Evolutionary conservation across 2,113 vertebrate species (phyloP).

Genomic region (Alexandromys fortis): DNA sequence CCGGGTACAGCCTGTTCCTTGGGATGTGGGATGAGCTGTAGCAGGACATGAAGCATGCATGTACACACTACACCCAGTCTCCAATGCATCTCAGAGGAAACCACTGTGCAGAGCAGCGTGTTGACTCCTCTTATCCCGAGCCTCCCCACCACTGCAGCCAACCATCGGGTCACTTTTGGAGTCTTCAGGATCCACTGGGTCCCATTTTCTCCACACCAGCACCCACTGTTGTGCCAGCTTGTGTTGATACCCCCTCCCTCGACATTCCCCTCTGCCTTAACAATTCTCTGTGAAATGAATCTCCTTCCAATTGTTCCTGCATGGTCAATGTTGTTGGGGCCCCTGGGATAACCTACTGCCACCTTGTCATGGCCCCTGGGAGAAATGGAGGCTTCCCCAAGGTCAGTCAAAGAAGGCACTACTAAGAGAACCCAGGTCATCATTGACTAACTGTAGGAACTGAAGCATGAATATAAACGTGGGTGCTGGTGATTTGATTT

Average conservation of each 20-base stretch:
- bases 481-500: not conserved
- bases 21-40: accelerated
- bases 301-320: not conserved
- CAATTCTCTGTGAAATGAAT: not conserved
- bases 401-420: not conserved
- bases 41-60: too few relatives aligned
- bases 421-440: not conserved
- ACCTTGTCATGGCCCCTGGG: not conserved
- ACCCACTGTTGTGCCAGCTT: too few relatives aligned
- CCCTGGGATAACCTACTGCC: not conserved
- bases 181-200: not conserved
- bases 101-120: not conserved
- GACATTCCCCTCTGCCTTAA: not conserved
- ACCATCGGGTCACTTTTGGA: not conserved
- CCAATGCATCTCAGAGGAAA: not conserved
- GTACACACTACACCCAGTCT: not conserved
- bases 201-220: not conserved
- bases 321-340: not conserved
- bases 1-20: accelerated
- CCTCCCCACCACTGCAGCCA: not conserved
- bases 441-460: not conserved
- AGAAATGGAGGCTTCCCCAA: not conserved
- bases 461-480: too few relatives aligned
- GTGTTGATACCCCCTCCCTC: too few relatives aligned
- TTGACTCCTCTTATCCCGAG: not conserved